phyloP scores from a whole-genome alignment of 2,888 invertebrate species.

The Eutolmus rufibarbis region DNA sequence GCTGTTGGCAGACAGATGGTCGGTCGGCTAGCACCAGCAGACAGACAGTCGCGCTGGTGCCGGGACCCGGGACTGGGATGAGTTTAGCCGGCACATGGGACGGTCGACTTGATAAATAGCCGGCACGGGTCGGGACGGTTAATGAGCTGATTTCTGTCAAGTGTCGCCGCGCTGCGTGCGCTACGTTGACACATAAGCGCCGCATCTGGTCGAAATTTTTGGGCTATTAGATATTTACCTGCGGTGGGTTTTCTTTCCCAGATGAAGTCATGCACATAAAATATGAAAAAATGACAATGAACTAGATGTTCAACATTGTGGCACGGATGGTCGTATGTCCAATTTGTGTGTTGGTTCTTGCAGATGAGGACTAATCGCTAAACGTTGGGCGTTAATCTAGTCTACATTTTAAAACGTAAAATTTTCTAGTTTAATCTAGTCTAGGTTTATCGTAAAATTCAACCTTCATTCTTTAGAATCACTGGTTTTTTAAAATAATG shows the following conservation, averaged over 20 bases:
- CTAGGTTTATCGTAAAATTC: no score
- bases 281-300: neutral
- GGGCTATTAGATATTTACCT: neutral
- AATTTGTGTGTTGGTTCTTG: neutral
- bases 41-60: neutral
- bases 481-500: no score
- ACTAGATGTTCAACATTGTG: neutral
- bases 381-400: no score
- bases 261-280: neutral
- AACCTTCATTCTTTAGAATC: no score
- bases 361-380: no score
- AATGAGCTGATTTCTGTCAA: constrained; percentile 28
- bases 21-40: constrained; percentile 39
- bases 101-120: constrained; percentile 16
- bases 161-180: neutral
- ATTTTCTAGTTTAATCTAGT: no score
- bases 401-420: no score
- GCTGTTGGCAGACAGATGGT: constrained; percentile 34
- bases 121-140: constrained; percentile 6
- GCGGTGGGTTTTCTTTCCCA: neutral
- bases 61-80: neutral
- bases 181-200: neutral
- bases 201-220: constrained; percentile 18
- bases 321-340: neutral
- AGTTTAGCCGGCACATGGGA: neutral